phyloP scores from a whole-genome alignment of 64 coral and sea anemone genomes.

The Hydrozoanthus tunicans region DNA sequence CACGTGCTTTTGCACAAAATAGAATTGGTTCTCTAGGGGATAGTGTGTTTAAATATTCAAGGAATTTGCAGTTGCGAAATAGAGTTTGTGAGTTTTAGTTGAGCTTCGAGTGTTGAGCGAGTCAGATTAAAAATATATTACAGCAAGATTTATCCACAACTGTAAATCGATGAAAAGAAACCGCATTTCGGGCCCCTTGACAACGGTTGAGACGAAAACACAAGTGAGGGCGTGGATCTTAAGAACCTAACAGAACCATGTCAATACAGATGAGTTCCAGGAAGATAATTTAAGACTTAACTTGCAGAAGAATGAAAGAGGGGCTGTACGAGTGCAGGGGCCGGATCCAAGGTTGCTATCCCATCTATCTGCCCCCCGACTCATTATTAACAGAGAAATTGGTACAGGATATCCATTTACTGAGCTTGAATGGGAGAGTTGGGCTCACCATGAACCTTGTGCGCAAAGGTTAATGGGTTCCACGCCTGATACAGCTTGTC shows the following conservation, averaged over 20 bases:
- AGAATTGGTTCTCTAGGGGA: too few species aligned
- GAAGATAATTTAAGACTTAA: slow-evolving; percentile 17
- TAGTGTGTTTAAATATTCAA: too few species aligned
- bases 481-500: slow-evolving; percentile 2
- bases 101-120: too few species aligned
- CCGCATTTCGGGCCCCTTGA: slow-evolving; percentile 46
- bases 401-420: not conserved
- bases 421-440: slow-evolving; percentile 2
- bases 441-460: slow-evolving; percentile 10
- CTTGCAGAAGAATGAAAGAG: slow-evolving; percentile 11
- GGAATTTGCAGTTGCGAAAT: too few species aligned
- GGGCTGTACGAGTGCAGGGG: not conserved
- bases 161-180: slow-evolving; percentile 23
- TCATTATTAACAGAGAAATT: slow-evolving; percentile 15
- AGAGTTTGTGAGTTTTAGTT: too few species aligned
- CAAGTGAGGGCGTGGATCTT: slow-evolving; percentile 35
- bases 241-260: slow-evolving; percentile 52
- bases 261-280: slow-evolving; percentile 49
- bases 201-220: slow-evolving; percentile 47
- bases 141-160: slow-evolving; percentile 33
- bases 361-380: not conserved
- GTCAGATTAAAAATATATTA: not conserved
- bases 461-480: not conserved
- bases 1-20: too few species aligned
- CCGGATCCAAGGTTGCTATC: not conserved